Base-by-base conservation (phyloP, 2,888 invertebrate species). In the Galerucella nymphaeae region DNA sequence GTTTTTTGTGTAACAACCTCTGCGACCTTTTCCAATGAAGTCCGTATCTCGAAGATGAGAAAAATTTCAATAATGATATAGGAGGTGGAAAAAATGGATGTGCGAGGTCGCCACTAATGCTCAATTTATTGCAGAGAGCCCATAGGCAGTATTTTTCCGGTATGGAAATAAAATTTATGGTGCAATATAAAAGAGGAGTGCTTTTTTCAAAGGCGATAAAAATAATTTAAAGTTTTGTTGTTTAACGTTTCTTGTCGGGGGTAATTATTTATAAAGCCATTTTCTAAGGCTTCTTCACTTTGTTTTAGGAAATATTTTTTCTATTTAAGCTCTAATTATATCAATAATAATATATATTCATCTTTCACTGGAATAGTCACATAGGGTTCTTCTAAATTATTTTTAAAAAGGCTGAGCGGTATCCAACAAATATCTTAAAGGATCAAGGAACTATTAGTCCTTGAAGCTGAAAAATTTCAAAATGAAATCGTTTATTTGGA, bases 41-140 rank as follows among this genome's bases (percentile, higher is more conserved):
- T 67, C 42, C 67, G 42, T 48, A 16, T 16, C 48, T 30, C 16
- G 18, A 20, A 45, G 64, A 50, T 48, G 68, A 57, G 63, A 41
- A 65, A 66, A 71, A 64, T 68, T 59, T 64, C 67, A 63, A 61
- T 71, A 74, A 59, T 71, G 53, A 64, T 63, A 48, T 30, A 65
- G 71, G 61, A 61, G 45, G 41, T 53, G 45, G 64, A 42, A 53
- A 70, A 64, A 62, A 66, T 67, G 23, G 73, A 59, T 66, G 61
- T 58, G 50, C 64, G 67, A 64, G 71, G 30, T 18, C 70, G 23
- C 64, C 18, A 57, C 67, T 70, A 68, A 71, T 71, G 65, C 59
- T 45, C 55, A 55, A 74, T 70, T 74, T 71, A 70, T 71, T 66
- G 63, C 63, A 13, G 48, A 4, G n/a, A 48, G 63, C 63, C 70